phyloP scores from a whole-genome alignment of 1,140 invertebrate species.

The Listronotus bonariensis region DNA sequence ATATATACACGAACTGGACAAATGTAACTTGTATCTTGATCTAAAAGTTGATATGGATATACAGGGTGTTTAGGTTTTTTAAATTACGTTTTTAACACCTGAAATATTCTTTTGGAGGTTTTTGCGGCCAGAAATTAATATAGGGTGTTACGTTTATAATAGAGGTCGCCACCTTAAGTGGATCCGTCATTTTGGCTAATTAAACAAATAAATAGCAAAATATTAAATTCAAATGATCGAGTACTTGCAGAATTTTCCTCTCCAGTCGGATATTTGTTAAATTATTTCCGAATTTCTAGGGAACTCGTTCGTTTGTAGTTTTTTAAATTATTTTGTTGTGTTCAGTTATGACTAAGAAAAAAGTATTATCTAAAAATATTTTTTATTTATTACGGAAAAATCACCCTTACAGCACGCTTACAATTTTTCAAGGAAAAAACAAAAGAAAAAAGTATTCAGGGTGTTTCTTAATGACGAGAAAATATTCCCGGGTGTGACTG shows the following conservation, averaged over 20 bases:
- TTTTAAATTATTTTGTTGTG: conserved; percentile 9
- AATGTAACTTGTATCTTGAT: too few species aligned
- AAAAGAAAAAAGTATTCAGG: background rate
- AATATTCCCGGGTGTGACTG: too few species aligned
- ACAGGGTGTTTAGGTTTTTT: too few species aligned
- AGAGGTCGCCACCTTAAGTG: too few species aligned
- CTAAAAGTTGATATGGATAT: too few species aligned
- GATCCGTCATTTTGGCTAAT: background rate
- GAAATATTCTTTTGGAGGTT: too few species aligned
- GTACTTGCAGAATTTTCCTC: too few species aligned
- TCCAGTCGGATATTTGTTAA: conserved; percentile 2
- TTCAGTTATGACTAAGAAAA: conserved; percentile 9
- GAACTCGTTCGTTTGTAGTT: background rate
- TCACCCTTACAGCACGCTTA: background rate
- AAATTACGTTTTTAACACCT: too few species aligned
- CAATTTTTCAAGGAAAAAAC: conserved; percentile 5
- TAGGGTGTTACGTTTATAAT: too few species aligned
- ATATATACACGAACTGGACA: too few species aligned
- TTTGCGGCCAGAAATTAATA: too few species aligned
- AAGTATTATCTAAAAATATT: conserved; percentile 8
- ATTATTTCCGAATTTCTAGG: background rate
- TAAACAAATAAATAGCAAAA: too few species aligned
- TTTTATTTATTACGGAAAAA: conserved; percentile 6
- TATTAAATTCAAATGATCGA: background rate
- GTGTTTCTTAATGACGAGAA: background rate